Evolutionary conservation across 2,113 vertebrate genomes (phyloP), one percentile per base, ranked within the genome.

Genomic region (Struthio camelus): DNA sequence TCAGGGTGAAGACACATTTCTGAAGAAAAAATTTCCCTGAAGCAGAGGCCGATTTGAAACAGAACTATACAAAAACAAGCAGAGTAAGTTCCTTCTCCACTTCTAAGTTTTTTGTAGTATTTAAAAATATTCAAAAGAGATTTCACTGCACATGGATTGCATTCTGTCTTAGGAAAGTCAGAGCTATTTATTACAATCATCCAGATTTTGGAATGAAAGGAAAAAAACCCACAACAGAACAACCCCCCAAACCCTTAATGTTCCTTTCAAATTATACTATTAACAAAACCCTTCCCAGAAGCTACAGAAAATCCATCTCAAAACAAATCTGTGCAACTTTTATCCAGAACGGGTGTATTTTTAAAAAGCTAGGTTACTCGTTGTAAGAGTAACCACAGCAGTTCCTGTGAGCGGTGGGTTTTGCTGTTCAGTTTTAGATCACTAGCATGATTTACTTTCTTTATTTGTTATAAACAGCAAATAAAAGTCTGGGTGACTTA

Each of bases 401-500:
- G 70, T 70, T 89, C 77, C 77, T 77, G 50, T 59, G 92, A 77
- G 30, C 38, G 44, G 17, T 16, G 44, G 28, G 24, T 56, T 85
- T 59, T 92, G 69, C 48, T 70, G 11, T 53, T 72, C 27, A 24
- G 44, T 73, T 92, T 91, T 66, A 89, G 34, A 71, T 28, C 12
- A 34, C 32, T 71, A 24, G 22, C 6, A 13, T 38, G 25, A 82
- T 50, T 83, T 75, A 79, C 27, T 8, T 28, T 32, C 54, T 32
- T 30, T 32, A 58, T 58, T 59, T 59, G 30, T 34, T 34, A 38
- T 3, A 73, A 89, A 32, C 15, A 72, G 9, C 54, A 36, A 70
- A 10, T 40, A 42, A 76, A 24, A 70, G 83, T 71, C 27, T 38
- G 95, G 50, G 53, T 81, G 81, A 97, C 93, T 97, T 88, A 97